A percentile compares a stretch with the other conserved stretches of the same genome.
Conservation (phyloP, 2,888 invertebrate species). For the Spatulosminthurus flaviceps region DNA sequence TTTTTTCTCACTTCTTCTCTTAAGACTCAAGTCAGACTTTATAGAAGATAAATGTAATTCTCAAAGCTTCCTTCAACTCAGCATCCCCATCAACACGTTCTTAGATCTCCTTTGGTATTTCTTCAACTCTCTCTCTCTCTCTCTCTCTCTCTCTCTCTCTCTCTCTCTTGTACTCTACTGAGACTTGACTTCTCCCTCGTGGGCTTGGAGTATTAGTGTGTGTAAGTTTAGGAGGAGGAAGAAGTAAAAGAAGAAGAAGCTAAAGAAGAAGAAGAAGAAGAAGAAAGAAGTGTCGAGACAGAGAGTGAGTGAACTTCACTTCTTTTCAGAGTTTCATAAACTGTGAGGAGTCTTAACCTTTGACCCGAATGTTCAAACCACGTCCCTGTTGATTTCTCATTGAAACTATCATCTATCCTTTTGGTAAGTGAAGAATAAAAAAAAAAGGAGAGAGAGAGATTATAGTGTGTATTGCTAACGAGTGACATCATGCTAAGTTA, state of each 20-base stretch:
- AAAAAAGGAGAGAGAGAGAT: too few species aligned
- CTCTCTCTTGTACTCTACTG: neutral
- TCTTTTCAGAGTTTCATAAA: conserved; percentile 7
- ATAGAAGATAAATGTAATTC: conserved; percentile 45
- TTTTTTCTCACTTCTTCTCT: too few species aligned
- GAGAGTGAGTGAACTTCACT: conserved; percentile 10
- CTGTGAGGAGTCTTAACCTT: conserved; percentile 14
- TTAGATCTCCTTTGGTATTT: conserved; percentile 29
- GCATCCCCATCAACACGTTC: conserved; percentile 43
- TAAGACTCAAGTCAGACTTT: too few species aligned
- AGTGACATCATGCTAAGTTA: neutral
- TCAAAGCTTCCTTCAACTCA: conserved; percentile 38
- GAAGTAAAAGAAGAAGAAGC: too few species aligned
- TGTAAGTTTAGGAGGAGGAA: too few species aligned
- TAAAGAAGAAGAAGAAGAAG: too few species aligned
- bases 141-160: too few species aligned
- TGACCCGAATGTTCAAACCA: conserved; percentile 25
- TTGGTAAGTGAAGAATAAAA: too few species aligned
- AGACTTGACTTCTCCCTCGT: neutral
- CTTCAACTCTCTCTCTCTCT: too few species aligned
- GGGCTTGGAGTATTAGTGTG: neutral
- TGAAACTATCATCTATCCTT: neutral
- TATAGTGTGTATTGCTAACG: neutral
- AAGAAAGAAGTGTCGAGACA: too few species aligned
- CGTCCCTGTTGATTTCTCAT: conserved; percentile 12